Percentiles rank a stretch among this genome's conserved stretches.
Conservation (phyloP, 2,797 vertebrate genomes). For the Chlorospingus semifuscus region DNA sequence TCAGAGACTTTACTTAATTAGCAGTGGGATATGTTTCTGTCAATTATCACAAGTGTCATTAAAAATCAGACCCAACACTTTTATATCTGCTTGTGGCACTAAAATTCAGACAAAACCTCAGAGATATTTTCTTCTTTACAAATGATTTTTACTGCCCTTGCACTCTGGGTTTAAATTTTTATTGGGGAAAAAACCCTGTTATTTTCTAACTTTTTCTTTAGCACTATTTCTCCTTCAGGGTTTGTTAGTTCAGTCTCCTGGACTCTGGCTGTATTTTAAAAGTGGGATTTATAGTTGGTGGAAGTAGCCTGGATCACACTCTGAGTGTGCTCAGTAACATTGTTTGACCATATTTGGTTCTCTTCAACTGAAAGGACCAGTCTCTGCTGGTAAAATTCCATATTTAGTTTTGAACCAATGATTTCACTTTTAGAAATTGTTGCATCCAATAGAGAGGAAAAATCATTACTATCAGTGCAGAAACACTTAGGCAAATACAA, state of each 20-base stretch:
- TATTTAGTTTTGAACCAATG: not conserved
- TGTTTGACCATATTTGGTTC: conserved; percentile 52
- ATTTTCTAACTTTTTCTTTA: not conserved
- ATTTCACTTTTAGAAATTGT: not conserved
- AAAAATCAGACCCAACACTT: not conserved
- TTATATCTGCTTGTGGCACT: not conserved
- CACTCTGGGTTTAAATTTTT: not conserved
- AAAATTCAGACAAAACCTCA: not conserved
- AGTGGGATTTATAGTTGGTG: not conserved
- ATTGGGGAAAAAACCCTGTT: accelerated
- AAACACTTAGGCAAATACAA: not conserved
- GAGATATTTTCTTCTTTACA: not conserved
- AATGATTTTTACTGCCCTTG: not conserved
- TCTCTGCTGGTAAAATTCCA: not conserved
- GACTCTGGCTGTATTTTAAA: not conserved
- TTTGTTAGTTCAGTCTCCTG: not conserved
- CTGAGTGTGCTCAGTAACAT: not conserved
- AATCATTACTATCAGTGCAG: not conserved
- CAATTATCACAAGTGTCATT: not conserved
- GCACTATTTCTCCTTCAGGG: not conserved
- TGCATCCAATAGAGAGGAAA: not conserved
- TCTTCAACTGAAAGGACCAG: not conserved
- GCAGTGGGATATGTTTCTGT: not conserved
- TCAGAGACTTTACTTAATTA: not conserved
- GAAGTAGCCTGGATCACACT: not conserved